Evolutionary conservation across 2,888 invertebrate genomes (phyloP).

Genomic region (Aleiodes alternator): DNA sequence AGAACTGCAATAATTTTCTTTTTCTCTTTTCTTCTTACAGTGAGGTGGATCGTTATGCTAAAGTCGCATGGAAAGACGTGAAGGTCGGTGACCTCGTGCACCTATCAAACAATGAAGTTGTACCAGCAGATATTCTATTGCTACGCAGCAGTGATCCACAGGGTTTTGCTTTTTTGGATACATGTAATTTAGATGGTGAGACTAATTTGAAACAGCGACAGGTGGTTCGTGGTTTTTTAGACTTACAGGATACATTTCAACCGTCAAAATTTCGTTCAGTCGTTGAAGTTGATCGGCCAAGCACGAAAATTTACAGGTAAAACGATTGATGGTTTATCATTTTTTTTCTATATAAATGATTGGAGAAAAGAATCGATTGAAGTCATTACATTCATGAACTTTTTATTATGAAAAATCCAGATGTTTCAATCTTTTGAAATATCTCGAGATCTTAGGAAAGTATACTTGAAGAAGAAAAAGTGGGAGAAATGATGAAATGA

Average conservation of each 20-base stretch:
- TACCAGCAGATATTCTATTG: conserved; percentile 96
- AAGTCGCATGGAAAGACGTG: conserved; percentile 92
- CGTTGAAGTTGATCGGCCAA: conserved; percentile 95
- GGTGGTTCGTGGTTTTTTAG: conserved; percentile 86
- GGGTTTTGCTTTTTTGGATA: conserved; percentile 95
- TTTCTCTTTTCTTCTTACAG: conserved; percentile 76
- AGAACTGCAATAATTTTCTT: background rate
- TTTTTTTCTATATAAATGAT: background rate
- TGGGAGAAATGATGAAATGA: no score
- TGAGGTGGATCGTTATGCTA: conserved; percentile 88
- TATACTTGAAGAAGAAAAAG: no score
- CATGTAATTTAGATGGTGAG: conserved; percentile 97
- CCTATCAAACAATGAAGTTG: conserved; percentile 96
- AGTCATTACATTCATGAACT: no score
- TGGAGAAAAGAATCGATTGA: no score
- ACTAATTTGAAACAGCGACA: conserved; percentile 95
- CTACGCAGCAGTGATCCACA: conserved; percentile 91
- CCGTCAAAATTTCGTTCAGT: conserved; percentile 88
- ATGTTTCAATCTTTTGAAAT: no score
- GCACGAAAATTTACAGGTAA: conserved; percentile 93
- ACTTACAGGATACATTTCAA: conserved; percentile 85
- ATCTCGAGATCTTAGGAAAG: background rate
- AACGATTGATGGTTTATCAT: background rate
- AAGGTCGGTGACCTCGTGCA: conserved; percentile 96
- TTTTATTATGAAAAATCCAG: no score